These are phyloP conservation scores for Dicentrarchus labrax DNA, from an alignment of 2,113 vertebrate species.

Conservation along the genomic window DNA sequence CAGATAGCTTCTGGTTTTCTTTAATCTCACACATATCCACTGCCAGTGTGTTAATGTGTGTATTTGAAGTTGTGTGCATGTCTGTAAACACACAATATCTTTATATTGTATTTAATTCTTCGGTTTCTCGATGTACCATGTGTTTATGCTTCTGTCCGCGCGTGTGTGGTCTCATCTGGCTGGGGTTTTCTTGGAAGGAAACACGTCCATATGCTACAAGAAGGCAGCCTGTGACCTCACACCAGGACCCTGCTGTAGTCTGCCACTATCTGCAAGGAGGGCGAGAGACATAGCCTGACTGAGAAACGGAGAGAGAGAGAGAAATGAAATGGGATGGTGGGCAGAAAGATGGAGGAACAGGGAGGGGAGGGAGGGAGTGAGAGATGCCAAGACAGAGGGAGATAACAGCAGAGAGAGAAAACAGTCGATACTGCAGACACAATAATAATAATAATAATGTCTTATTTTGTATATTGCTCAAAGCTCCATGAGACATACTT, in stretches of 20 bases:
- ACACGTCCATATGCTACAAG: conserved; percentile 79
- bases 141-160: conserved; percentile 9
- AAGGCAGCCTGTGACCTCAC: conserved; percentile 78
- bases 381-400: conserved; percentile 62
- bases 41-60: conserved; percentile 12
- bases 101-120: background rate
- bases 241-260: conserved; percentile 62
- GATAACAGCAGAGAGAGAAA: conserved; percentile 27
- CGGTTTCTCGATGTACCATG: background rate
- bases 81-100: background rate
- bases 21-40: conserved; percentile 69
- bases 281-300: conserved; percentile 34
- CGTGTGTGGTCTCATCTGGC: conserved; percentile 74
- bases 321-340: conserved; percentile 47
- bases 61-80: background rate
- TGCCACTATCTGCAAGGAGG: conserved; percentile 62
- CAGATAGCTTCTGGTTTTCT: conserved; percentile 59
- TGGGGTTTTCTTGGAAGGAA: conserved; percentile 79
- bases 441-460: background rate
- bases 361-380: conserved; percentile 10
- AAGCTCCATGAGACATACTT: too few species aligned
- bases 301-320: conserved; percentile 27
- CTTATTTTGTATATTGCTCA: too few species aligned
- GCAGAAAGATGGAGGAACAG: conserved; percentile 38
- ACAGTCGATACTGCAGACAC: conserved; percentile 12